Evolutionary conservation across 2,888 invertebrate genomes (phyloP), one percentile per base, ranked within the genome.

Genomic region (Diarsia brunnea): DNA sequence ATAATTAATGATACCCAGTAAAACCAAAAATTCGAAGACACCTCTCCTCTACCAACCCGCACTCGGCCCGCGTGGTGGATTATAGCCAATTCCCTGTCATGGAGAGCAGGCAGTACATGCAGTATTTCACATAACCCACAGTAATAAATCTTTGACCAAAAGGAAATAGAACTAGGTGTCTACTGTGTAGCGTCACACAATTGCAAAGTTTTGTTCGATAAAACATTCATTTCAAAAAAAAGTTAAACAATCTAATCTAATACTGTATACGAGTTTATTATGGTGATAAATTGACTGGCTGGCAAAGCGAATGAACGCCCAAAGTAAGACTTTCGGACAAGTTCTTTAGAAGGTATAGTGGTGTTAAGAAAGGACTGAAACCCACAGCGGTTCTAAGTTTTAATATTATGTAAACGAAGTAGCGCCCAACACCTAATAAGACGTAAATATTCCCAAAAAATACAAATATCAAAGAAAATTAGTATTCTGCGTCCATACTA

Each of bases 381-480:
- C 67, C n/a, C 53, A 27, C 11, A n/a, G 27, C n/a, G 31, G 24
- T 43, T 31, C 78, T 64, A 58, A 66, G 55, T 49, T 63, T 64
- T 64, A 51, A 47, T 65, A 66, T 65, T 47, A 66, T 61, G 27
- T 53, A 80, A 43, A 73, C 24, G 16, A 66, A 47, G n/a, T 51
- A 16, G 51, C 38, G 31, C 12, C 10, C 16, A 47, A 47, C 60
- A 43, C 19, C 27, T 49, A 21, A 66, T n/a, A 71, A 38, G 4
- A 51, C 45, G 31, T 24, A 58, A 60, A 60, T 65, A 71, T 51
- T 65, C 21, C 16, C 12, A 53, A 76, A 76, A 65, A 74, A 74
- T n/a, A 60, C 45, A 53, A 27, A 58, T 38, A 14, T 14, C 19
- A 69, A 51, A 60, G 0, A 21, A 73, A n/a, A 67, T 63, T 58